Percentiles rank a stretch among this genome's conserved stretches.
These are phyloP conservation scores for Amphiprion clarkii DNA, from an alignment of 2,797 vertebrate species.

Conservation along the genomic window DNA sequence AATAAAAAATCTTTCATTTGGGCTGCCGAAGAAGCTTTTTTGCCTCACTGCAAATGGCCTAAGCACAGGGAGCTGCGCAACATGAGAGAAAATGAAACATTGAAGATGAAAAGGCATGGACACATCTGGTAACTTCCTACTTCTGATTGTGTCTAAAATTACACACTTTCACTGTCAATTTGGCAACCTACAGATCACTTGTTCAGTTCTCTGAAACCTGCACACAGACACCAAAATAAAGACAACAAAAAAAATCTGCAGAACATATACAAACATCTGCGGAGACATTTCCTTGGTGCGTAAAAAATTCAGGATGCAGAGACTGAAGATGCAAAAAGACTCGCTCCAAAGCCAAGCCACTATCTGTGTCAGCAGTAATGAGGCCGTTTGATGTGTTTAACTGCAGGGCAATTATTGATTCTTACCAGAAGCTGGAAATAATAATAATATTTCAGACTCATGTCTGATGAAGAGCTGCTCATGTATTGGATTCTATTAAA, in stretches of 20 bases:
- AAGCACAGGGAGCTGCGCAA: not conserved
- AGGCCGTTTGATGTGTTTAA: slow-evolving; percentile 78
- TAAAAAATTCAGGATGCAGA: not conserved
- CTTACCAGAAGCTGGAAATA: slow-evolving; percentile 38
- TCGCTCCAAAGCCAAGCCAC: slow-evolving; percentile 25
- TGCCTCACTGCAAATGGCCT: not conserved
- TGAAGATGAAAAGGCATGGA: slow-evolving; percentile 33
- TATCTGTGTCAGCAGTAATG: slow-evolving; percentile 59
- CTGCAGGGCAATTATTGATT: slow-evolving; percentile 78
- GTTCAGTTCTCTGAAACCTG: not conserved
- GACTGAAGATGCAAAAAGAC: slow-evolving; percentile 32
- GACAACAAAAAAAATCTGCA: not conserved
- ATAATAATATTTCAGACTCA: slow-evolving; percentile 18
- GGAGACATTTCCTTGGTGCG: not conserved
- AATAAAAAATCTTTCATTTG: slow-evolving; percentile 11
- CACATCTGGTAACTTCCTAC: not conserved
- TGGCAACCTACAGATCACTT: slow-evolving; percentile 10
- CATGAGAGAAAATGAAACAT: slow-evolving; percentile 11
- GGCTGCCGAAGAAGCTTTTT: slow-evolving; percentile 12
- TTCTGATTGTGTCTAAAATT: slow-evolving; percentile 4
- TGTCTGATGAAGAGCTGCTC: slow-evolving; percentile 20
- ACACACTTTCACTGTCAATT: slow-evolving; percentile 6
- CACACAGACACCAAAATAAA: not conserved
- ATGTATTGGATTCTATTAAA: slow-evolving; percentile 7
- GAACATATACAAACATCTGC: not conserved